Base-by-base conservation (phyloP, 2,797 vertebrate genomes). In the Acipenser ruthenus region DNA sequence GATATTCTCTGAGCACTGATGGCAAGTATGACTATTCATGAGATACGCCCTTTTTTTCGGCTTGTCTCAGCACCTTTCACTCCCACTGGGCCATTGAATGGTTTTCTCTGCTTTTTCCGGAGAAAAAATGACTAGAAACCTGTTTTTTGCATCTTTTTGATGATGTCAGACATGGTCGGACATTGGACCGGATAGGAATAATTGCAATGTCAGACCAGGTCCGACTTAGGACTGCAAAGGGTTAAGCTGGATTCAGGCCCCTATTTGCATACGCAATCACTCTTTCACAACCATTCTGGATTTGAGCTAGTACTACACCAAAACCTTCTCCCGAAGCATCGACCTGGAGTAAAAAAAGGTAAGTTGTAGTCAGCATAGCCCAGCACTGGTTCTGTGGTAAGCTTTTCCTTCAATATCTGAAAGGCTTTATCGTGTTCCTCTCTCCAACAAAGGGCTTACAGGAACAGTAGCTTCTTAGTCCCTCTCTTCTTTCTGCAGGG, bases 301-400 rank as follows among this genome's bases (percentile, higher is more conserved):
- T 13, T 15, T 77, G 73, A 0, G 62, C 73, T 5, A 79, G 9
- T 0, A 80, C 64, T 0, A 69, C 69, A 0, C 73, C 70, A 2
- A 81, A 71, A 6, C 75, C 77, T 3, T 65, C 65, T 0, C 67
- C 61, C 0, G 76, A 82, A 1, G 72, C 76, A 50, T 75, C 71
- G 0, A 60, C 76, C 67, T 77, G 72, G 6, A 79, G 68, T 1
- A 79, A 1, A 50, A 50, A 82, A 78, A 0, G 70, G 76, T 49
- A 71, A 11, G 10, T 8, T 80, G 60, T 75, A 77, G 7, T 77
- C 65, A 0, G 72, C 72, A 8, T 78, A 80, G 4, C 70, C 72
- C 1, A 79, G 7, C 6, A 79, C 65, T 10, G 73, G 72, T 1
- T 72, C 68, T 13, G 59, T 66, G 0, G 2, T 72, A 3, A 77